Conservation (phyloP, 1,140 invertebrate species). For the Pogonus chalceus region DNA sequence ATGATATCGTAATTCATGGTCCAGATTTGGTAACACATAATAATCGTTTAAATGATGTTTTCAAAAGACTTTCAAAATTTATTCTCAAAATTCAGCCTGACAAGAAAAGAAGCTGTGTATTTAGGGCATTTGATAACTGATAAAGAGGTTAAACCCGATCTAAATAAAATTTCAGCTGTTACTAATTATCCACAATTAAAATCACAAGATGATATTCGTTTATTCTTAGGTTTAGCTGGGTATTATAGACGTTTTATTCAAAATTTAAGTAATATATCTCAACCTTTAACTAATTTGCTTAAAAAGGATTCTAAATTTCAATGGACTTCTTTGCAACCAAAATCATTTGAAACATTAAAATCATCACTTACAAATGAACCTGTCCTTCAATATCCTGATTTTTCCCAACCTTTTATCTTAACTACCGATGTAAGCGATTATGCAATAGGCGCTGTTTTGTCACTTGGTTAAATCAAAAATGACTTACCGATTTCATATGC, state of each 20-base stretch:
- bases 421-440: background rate
- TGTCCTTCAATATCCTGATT: background rate
- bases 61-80: background rate
- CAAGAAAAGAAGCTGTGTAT: background rate
- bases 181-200: background rate
- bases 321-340: background rate
- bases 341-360: background rate
- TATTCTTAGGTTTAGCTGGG: background rate
- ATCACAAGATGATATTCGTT: background rate
- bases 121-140: background rate
- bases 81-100: background rate
- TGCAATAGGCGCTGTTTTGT: background rate
- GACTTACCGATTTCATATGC: constrained; percentile 7
- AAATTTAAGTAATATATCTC: background rate
- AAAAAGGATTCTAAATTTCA: background rate
- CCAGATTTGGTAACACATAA: background rate
- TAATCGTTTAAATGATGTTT: background rate
- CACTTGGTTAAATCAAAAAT: background rate
- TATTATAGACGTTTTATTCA: background rate
- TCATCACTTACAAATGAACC: background rate
- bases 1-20: constrained; percentile 19
- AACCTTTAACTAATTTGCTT: background rate
- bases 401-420: background rate
- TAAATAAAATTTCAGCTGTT: background rate
- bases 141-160: background rate